A percentile compares a stretch with the other conserved stretches of the same genome.
These are phyloP conservation scores for Anguilla japonica DNA, from an alignment of 2,113 vertebrate genomes.

Conservation along the genomic window DNA sequence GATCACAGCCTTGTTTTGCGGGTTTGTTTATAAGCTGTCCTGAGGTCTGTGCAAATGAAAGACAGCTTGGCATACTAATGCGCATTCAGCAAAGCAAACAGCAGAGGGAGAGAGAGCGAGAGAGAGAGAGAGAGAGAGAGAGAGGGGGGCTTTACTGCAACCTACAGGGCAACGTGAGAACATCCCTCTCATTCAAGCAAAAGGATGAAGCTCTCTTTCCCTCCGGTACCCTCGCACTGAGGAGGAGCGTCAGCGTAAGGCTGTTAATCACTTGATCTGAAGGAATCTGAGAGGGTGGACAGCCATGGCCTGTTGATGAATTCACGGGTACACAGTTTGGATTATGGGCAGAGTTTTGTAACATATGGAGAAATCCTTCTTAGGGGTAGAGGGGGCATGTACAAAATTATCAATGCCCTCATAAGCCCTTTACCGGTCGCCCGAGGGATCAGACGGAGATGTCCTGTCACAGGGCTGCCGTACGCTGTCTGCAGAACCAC, in stretches of 20 bases:
- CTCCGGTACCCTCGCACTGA: background rate
- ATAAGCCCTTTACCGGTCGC: background rate
- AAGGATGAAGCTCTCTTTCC: background rate
- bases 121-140: too few species aligned
- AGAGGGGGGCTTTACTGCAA: constrained; percentile 23
- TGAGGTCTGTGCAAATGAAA: constrained; percentile 16
- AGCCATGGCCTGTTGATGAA: background rate
- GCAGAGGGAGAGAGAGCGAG: background rate
- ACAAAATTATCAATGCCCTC: background rate
- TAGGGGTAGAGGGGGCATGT: background rate
- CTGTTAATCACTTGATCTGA: background rate
- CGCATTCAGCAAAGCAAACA: background rate
- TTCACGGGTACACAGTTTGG: too few species aligned
- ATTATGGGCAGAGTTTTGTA: too few species aligned
- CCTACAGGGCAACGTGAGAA: constrained; percentile 18
- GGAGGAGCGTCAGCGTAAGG: background rate
- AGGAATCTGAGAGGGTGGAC: background rate
- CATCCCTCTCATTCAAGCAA: background rate
- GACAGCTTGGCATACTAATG: constrained; percentile 19
- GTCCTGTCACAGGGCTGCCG: too few species aligned
- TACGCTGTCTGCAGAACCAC: too few species aligned
- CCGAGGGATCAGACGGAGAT: too few species aligned
- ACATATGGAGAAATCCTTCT: background rate
- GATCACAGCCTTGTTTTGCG: constrained; percentile 14
- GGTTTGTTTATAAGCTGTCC: constrained; percentile 15